Percentiles rank a stretch among this genome's conserved stretches.
Conservation (phyloP, 2,113 vertebrate species). For the Passerina amoena region DNA sequence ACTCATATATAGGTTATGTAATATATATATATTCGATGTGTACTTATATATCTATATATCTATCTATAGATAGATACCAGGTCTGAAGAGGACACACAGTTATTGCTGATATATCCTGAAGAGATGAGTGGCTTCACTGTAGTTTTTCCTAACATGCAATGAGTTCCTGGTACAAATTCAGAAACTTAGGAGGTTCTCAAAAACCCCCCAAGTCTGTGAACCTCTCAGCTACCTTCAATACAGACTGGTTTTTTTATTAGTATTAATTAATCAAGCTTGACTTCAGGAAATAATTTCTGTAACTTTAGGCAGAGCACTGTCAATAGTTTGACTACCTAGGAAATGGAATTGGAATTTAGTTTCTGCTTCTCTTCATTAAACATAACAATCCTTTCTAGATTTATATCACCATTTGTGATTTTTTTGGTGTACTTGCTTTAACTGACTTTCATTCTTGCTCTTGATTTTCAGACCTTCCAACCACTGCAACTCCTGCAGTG, state of each 20-base stretch:
- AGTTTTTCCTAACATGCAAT: not conserved
- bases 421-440: not conserved
- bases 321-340: not conserved
- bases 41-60: not conserved
- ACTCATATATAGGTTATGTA: not conserved
- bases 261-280: not conserved
- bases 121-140: rapidly evolving
- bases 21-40: not conserved
- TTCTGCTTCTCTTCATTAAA: not conserved
- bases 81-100: not conserved
- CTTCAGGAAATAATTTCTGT: not conserved
- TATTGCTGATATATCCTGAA: not conserved
- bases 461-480: constrained; percentile 67
- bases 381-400: not conserved
- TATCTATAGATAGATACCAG: not conserved
- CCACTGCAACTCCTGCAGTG: constrained; percentile 60
- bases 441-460: not conserved
- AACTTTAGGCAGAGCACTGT: not conserved
- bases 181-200: not conserved
- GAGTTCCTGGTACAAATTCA: not conserved
- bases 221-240: not conserved
- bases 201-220: not conserved
- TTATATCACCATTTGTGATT: not conserved
- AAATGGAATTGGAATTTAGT: not conserved
- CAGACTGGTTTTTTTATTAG: not conserved